A percentile compares a stretch with the other conserved stretches of the same genome.
phyloP scores from a whole-genome alignment of 2,888 invertebrate species.

The Ectobius pallidus region DNA sequence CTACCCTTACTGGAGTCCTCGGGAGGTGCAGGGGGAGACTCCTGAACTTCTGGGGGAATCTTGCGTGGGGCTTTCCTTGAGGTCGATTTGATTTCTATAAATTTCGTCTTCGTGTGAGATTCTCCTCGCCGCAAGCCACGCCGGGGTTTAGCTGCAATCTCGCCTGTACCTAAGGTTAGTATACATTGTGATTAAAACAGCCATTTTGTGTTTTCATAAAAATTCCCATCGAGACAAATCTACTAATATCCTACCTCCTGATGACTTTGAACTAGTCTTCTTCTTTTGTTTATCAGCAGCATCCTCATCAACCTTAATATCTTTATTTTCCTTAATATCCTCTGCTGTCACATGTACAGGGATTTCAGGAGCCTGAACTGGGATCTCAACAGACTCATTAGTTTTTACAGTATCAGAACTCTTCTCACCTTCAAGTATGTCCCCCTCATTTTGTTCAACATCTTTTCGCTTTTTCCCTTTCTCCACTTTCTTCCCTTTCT shows the following conservation, averaged over 20 bases:
- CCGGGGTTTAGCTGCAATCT: conserved; percentile 1
- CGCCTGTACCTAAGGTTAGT: conserved; percentile 18
- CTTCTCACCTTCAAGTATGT: conserved; percentile 31
- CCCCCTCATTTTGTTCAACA: background rate
- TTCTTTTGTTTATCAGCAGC: conserved; percentile 25
- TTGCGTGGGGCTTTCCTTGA: conserved; percentile 6
- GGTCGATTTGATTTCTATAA: background rate
- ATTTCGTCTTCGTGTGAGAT: background rate
- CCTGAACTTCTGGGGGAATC: background rate
- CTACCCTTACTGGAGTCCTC: conserved; percentile 13
- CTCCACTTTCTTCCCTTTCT: conserved; percentile 1
- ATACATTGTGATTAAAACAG: background rate
- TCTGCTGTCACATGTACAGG: background rate
- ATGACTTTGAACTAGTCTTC: background rate
- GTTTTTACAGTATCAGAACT: background rate
- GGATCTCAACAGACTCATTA: background rate
- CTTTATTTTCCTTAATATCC: too few relatives aligned
- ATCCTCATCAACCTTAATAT: conserved; percentile 17
- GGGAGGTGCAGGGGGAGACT: conserved; percentile 2
- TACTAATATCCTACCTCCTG: conserved; percentile 12
- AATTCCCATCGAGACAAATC: background rate
- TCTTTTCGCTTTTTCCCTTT: background rate
- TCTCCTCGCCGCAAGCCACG: conserved; percentile 10
- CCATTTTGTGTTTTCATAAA: background rate
- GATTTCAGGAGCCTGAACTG: background rate